Conservation (phyloP, 2,888 invertebrate species). For the Chrysina gloriosa region DNA sequence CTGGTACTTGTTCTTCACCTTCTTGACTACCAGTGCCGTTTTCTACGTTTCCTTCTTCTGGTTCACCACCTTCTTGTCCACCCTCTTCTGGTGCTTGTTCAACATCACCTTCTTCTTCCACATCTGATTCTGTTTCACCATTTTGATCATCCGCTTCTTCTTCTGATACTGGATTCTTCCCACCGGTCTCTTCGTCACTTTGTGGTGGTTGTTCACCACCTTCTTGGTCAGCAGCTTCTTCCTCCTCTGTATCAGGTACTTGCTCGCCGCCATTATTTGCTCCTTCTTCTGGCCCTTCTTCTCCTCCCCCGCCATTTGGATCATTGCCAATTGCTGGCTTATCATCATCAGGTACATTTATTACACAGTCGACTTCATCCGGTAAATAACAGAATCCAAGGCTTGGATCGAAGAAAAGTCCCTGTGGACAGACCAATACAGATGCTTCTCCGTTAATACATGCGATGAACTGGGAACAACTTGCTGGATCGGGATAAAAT, state of each 20-base stretch:
- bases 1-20: not conserved
- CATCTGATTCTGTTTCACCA: not conserved
- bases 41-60: not conserved
- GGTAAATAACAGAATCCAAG: slow-evolving; percentile 18
- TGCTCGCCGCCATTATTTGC: too few relatives aligned
- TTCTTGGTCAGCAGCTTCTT: too few relatives aligned
- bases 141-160: too few relatives aligned
- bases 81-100: not conserved
- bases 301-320: too few relatives aligned
- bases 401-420: slow-evolving; percentile 9
- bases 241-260: too few relatives aligned
- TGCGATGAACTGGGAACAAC: slow-evolving; percentile 21
- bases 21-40: too few relatives aligned
- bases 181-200: not conserved
- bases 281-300: too few relatives aligned
- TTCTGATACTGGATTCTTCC: not conserved
- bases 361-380: slow-evolving; percentile 11
- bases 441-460: slow-evolving; percentile 2
- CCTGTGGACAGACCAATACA: slow-evolving; percentile 2
- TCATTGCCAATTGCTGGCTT: too few relatives aligned
- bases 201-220: too few relatives aligned
- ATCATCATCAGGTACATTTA: not conserved
- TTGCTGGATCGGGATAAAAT: slow-evolving; percentile 24
- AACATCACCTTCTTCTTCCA: not conserved
- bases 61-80: too few relatives aligned